Evolutionary conservation across 37 sponge, comb jelly and placozoan genomes (phyloP).

Genomic region (Eunapius fragilis): DNA sequence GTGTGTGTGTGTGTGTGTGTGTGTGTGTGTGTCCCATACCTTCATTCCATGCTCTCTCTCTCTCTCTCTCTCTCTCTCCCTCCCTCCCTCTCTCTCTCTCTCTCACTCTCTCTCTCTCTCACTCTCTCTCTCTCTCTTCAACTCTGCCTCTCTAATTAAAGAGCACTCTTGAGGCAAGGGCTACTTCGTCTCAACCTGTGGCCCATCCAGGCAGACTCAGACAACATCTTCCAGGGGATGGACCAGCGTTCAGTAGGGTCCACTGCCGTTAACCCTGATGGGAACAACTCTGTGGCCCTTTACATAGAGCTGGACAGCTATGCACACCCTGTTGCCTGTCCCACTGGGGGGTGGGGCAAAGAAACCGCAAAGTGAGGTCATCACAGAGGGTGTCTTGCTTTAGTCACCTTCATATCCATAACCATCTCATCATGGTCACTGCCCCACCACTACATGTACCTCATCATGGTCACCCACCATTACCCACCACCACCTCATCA

Average conservation of each 20-base stretch:
- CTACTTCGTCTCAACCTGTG: constrained; percentile 73
- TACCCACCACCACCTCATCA: too few species aligned
- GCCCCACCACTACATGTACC: too few species aligned
- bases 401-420: too few species aligned
- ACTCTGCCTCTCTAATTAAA: background rate
- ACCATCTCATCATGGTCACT: too few species aligned
- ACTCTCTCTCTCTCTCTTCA: too few species aligned
- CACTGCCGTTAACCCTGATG: constrained; percentile 81
- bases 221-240: constrained; percentile 4
- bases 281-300: constrained; percentile 75
- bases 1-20: too few species aligned
- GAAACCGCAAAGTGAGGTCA: constrained; percentile 22
- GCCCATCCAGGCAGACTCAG: constrained; percentile 49
- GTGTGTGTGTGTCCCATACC: background rate
- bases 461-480: too few species aligned
- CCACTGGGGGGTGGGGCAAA: constrained; percentile 70
- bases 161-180: constrained; percentile 74
- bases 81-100: too few species aligned
- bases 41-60: too few species aligned
- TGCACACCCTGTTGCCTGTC: constrained; percentile 88
- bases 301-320: constrained; percentile 86
- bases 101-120: too few species aligned
- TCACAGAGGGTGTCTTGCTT: too few species aligned
- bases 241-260: constrained; percentile 72
- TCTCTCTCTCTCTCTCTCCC: too few species aligned